phyloP scores from a whole-genome alignment of 23 tunicate genomes.

The Oikopleura dioica region DNA sequence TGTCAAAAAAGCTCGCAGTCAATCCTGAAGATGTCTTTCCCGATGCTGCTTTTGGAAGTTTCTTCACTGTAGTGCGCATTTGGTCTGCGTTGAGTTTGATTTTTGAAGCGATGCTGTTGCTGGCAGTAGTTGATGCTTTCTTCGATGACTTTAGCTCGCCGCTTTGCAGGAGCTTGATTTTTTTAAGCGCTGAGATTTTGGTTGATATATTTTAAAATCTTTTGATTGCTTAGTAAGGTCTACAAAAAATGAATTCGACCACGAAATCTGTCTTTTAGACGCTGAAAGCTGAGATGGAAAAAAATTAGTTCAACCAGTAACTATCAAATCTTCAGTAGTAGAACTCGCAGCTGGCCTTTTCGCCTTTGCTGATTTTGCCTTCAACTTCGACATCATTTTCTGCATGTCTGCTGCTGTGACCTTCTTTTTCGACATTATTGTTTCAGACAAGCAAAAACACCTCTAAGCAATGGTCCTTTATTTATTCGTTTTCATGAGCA shows the following conservation, averaged over 20 bases:
- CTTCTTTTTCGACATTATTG: constrained; percentile 12
- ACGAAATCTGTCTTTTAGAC: too few species aligned
- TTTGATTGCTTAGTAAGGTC: too few species aligned
- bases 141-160: neutral
- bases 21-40: neutral
- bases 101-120: neutral
- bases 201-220: too few species aligned
- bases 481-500: too few species aligned
- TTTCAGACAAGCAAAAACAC: too few species aligned
- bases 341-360: constrained; percentile 1
- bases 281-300: too few species aligned
- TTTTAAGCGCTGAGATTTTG: constrained; percentile 12
- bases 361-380: neutral
- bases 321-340: neutral
- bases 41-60: neutral
- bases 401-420: neutral
- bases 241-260: too few species aligned
- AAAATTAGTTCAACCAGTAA: too few species aligned
- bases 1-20: neutral
- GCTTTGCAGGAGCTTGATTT: neutral
- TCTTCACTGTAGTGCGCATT: neutral
- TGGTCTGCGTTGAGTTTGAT: neutral
- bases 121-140: neutral
- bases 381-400: neutral
- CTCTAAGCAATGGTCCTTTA: too few species aligned